Evolutionary conservation across 1,140 invertebrate genomes (phyloP), one percentile per base, ranked within the genome.

Genomic region (Heliconius hewitsoni): DNA sequence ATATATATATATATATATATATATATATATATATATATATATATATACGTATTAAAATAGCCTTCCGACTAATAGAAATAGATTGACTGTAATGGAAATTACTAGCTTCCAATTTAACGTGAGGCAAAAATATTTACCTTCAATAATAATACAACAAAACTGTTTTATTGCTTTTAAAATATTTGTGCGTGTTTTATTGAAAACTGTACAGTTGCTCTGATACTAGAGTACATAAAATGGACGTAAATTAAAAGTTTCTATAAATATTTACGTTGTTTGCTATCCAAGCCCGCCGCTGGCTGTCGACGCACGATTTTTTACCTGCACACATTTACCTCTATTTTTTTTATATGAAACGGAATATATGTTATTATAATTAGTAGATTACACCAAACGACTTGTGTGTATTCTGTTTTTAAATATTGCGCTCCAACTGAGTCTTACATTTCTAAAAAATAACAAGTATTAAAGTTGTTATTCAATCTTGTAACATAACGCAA

Each of bases 211-310:
- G 84, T 84, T 84, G 82, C 83, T 80, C 81, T 78, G 81, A 79
- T 82, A 81, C 82, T 86, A 86, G 74, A 80, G 70, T 73, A 83
- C 83, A 77, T 84, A 83, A 88, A 88, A 84, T 77, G 75, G 76
- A 78, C 85, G 82, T 87, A 86, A 87, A 86, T 87, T 83, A 86
- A 83, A 85, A 84, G 85, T 73, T 72, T 73, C 78, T 83, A 85
- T 85, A 85, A 87, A 86, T 82, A 81, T 81, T 82, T 82, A 87
- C 73, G 84, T 79, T 81, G 82, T 85, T 86, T 83, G 74, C 57
- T 71, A 72, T 78, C 71, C 66, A 77, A 74, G 52, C 60, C 73
- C 42, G 74, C 70, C 81, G 52, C 60, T 80, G 66, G n/a, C 75
- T 75, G 78, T 82, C 77, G 75, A 80, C 76, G 46, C 73, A 73